Evolutionary conservation across 2,113 vertebrate genomes (phyloP).

Genomic region (Prietella phreatophila): DNA sequence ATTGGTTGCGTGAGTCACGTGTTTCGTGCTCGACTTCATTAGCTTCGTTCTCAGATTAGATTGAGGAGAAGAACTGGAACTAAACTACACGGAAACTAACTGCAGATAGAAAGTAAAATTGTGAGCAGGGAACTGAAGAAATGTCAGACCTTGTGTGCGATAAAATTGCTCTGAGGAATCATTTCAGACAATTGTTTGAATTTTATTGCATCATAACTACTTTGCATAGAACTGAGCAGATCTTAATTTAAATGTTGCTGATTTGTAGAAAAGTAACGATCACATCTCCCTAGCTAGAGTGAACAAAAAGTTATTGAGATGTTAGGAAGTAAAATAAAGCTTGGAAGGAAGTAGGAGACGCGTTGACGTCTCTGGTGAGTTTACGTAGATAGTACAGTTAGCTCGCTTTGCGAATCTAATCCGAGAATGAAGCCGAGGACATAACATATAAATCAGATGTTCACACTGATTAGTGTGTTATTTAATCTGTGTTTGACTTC

Average conservation of each 20-base stretch:
- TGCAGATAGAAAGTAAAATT: too few species aligned
- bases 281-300: too few species aligned
- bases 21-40: not conserved
- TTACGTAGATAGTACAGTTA: not conserved
- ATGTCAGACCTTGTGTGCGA: too few species aligned
- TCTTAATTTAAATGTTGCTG: too few species aligned
- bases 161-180: too few species aligned
- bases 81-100: too few species aligned
- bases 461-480: not conserved
- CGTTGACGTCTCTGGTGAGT: not conserved
- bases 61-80: too few species aligned
- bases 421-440: not conserved
- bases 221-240: too few species aligned
- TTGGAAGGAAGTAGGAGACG: not conserved
- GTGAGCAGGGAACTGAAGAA: too few species aligned
- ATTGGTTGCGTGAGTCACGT: not conserved
- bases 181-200: too few species aligned
- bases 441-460: not conserved
- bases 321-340: not conserved
- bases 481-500: not conserved
- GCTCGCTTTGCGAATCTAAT: not conserved
- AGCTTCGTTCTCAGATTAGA: not conserved
- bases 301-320: not conserved
- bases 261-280: too few species aligned
- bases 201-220: too few species aligned